Evolutionary conservation across 2,113 vertebrate genomes (phyloP).

Genomic region (Aviceda subcristata): DNA sequence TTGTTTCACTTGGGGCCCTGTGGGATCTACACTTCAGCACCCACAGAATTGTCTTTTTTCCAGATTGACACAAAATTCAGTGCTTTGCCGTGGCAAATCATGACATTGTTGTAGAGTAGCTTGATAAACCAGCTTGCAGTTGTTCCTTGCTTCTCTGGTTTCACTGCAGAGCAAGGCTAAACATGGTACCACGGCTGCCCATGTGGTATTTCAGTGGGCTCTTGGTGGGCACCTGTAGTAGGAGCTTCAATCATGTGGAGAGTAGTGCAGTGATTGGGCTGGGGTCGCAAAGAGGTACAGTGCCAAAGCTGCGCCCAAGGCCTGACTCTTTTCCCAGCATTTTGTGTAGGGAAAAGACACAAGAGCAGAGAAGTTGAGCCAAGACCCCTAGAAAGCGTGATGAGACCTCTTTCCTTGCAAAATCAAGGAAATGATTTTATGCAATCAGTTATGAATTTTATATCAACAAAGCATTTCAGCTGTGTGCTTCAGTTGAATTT

Average conservation of each 20-base stretch:
- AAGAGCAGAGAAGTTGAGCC: background rate
- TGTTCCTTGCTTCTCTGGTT: background rate
- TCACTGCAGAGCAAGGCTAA: background rate
- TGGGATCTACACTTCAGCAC: background rate
- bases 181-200: accelerated
- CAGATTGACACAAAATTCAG: background rate
- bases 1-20: background rate
- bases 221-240: background rate
- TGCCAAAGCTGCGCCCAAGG: background rate
- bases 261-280: background rate
- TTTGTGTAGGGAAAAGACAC: background rate
- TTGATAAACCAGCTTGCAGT: background rate
- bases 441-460: background rate
- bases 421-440: background rate
- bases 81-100: background rate
- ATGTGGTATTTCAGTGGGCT: background rate
- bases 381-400: background rate
- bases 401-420: background rate
- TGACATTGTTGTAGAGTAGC: background rate
- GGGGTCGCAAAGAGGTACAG: accelerated
- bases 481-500: background rate
- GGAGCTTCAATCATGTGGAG: background rate
- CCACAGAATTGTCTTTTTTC: background rate
- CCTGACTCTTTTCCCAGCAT: background rate
- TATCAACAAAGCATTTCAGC: background rate